phyloP scores from a whole-genome alignment of 2,888 invertebrate species.

The Leptopilina syphax region DNA sequence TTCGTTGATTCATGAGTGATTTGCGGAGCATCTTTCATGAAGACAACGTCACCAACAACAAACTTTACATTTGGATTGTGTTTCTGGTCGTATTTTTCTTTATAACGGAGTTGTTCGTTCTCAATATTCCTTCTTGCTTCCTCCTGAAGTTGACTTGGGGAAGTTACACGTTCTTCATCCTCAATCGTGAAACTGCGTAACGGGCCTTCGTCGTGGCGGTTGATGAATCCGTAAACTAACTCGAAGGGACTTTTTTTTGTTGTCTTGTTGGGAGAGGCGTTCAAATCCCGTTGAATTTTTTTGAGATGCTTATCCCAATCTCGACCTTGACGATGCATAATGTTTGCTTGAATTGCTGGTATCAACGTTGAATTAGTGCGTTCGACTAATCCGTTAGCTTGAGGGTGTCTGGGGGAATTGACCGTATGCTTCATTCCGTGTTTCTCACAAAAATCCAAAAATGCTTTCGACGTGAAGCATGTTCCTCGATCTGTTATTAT shows the following conservation, averaged over 20 bases:
- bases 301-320: conserved; percentile 43
- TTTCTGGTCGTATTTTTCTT: conserved; percentile 44
- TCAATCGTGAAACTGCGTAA: background rate
- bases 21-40: conserved; percentile 39
- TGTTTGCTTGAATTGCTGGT: conserved; percentile 7
- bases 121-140: conserved; percentile 32
- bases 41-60: conserved; percentile 44
- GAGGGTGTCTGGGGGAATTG: conserved; percentile 10
- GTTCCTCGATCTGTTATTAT: too few relatives aligned
- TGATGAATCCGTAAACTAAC: conserved; percentile 45
- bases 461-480: too few relatives aligned
- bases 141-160: conserved; percentile 14
- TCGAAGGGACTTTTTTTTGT: conserved; percentile 52
- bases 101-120: background rate
- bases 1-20: conserved; percentile 49
- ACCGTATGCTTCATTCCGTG: too few relatives aligned
- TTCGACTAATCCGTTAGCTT: conserved; percentile 36
- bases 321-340: conserved; percentile 1
- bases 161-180: background rate
- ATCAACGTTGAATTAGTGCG: conserved; percentile 30
- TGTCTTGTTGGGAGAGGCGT: conserved; percentile 46
- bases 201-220: background rate
- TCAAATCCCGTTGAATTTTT: conserved; percentile 53
- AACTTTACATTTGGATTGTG: conserved; percentile 31
- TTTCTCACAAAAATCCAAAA: too few relatives aligned